Conservation (phyloP, 2,888 invertebrate species). For the Cheilosia pagana region DNA sequence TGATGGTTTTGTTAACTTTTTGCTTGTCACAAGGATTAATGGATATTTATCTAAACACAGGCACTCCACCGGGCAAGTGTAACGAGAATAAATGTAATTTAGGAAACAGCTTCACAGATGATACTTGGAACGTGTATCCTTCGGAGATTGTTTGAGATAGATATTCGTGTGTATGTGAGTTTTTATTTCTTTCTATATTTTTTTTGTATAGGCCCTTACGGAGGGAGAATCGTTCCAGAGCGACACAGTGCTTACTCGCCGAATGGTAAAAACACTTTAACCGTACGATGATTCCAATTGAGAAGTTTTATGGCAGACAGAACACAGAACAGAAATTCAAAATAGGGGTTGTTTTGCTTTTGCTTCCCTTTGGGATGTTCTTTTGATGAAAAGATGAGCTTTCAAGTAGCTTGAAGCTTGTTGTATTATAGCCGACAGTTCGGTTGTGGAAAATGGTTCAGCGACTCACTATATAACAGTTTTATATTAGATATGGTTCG, state of each 20-base stretch:
- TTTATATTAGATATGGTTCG: not conserved
- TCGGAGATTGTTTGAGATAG: slow-evolving; percentile 2
- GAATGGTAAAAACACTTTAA: slow-evolving; percentile 79
- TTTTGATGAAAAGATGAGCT: slow-evolving; percentile 26
- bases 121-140: slow-evolving; percentile 55
- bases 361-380: not conserved
- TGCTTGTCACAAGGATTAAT: slow-evolving; percentile 10
- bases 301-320: slow-evolving; percentile 22
- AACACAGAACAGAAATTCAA: too few relatives aligned
- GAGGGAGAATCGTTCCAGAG: slow-evolving; percentile 35
- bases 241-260: slow-evolving; percentile 57
- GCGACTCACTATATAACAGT: not conserved
- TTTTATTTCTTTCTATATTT: slow-evolving; percentile 7
- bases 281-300: slow-evolving; percentile 17
- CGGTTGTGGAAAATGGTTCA: slow-evolving; percentile 23
- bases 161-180: slow-evolving; percentile 12
- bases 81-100: slow-evolving; percentile 25
- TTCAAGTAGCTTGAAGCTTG: not conserved
- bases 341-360: not conserved
- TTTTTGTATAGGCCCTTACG: slow-evolving; percentile 21
- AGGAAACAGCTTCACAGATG: slow-evolving; percentile 31
- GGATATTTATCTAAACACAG: slow-evolving; percentile 26
- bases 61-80: slow-evolving; percentile 18
- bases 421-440: not conserved
- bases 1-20: not conserved